Percentiles rank a stretch among this genome's conserved stretches.
Evolutionary conservation across 2,797 vertebrate genomes (phyloP).

Genomic region (Ataeniobius toweri): DNA sequence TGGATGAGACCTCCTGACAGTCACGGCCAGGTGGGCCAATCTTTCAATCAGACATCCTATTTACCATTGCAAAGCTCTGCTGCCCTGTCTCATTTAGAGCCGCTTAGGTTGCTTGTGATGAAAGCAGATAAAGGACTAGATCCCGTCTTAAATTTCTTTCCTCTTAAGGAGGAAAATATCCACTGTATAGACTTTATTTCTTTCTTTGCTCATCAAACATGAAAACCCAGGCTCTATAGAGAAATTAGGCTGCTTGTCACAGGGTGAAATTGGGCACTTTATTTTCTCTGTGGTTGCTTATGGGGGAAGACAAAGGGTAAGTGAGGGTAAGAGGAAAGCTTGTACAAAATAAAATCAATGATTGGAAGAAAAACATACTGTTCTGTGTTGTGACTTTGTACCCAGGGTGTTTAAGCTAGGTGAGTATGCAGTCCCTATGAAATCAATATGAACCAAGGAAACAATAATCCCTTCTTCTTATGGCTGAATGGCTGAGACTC

Average conservation of each 20-base stretch:
- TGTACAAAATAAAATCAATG: conserved; percentile 46
- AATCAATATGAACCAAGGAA: conserved; percentile 34
- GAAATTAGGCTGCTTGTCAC: conserved; percentile 47
- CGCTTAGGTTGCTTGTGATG: conserved; percentile 56
- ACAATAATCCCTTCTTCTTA: conserved; percentile 20
- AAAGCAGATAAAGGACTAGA: conserved; percentile 59
- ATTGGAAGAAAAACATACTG: conserved; percentile 40
- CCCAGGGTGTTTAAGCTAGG: conserved; percentile 9
- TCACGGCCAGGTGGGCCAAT: conserved; percentile 73
- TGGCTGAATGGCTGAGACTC: not conserved
- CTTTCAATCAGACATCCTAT: conserved; percentile 80
- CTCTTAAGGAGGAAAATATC: conserved; percentile 33
- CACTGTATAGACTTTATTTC: conserved; percentile 17
- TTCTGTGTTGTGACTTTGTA: conserved; percentile 48
- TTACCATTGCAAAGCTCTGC: conserved; percentile 76
- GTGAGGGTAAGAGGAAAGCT: conserved; percentile 48
- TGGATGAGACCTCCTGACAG: conserved; percentile 70
- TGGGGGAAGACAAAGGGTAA: conserved; percentile 34
- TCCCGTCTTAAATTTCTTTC: conserved; percentile 41
- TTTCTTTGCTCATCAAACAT: conserved; percentile 43
- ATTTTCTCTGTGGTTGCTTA: conserved; percentile 50
- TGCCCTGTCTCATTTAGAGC: conserved; percentile 66
- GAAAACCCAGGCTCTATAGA: conserved; percentile 31
- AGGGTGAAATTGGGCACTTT: conserved; percentile 51
- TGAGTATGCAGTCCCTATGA: conserved; percentile 5